Percentiles rank a stretch among this genome's conserved stretches.
These are phyloP conservation scores for Genyomyrus donnyi DNA, from an alignment of 2,113 vertebrate species.

Conservation along the genomic window DNA sequence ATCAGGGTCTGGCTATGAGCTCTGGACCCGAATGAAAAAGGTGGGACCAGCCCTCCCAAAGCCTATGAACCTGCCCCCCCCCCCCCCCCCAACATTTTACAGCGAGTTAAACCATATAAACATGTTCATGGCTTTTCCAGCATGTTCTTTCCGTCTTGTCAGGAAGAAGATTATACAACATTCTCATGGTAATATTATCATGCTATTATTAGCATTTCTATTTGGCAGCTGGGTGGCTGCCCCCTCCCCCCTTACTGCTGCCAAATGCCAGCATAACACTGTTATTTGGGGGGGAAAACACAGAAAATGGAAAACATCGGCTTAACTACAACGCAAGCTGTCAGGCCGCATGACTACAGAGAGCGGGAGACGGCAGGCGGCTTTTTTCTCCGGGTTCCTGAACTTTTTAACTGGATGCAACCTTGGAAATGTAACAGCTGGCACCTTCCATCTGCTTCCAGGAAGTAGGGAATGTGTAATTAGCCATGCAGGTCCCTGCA, in stretches of 20 bases:
- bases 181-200: background rate
- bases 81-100: background rate
- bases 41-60: background rate
- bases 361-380: constrained; percentile 46
- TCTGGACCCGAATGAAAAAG: background rate
- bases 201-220: background rate
- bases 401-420: constrained; percentile 30
- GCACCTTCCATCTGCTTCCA: constrained; percentile 21
- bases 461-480: constrained; percentile 22
- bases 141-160: background rate
- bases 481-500: constrained; percentile 24
- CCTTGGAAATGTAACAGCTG: constrained; percentile 33
- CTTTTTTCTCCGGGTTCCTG: constrained; percentile 38
- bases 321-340: constrained; percentile 27
- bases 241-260: background rate
- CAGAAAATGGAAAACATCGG: background rate
- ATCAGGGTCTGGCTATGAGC: background rate
- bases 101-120: background rate
- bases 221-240: background rate
- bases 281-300: background rate
- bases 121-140: background rate
- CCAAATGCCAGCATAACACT: background rate
- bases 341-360: constrained; percentile 48
- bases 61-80: background rate
- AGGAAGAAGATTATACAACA: background rate